Base-by-base conservation (phyloP, 2,113 vertebrate species). In the Eulemur macaco region DNA sequence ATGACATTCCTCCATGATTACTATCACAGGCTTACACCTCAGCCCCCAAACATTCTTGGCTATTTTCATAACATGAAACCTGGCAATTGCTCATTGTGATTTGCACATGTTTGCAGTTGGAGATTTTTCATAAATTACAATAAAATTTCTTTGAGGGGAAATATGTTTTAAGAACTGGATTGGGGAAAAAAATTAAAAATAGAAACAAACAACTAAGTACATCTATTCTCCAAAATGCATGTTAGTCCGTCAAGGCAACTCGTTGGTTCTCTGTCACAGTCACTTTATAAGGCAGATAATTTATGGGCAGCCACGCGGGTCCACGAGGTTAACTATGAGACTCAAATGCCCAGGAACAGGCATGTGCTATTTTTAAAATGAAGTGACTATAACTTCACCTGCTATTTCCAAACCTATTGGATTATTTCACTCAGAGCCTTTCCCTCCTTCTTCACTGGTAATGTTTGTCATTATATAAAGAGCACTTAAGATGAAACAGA, bases 71-170 rank as follows among this genome's bases (percentile, higher is more conserved):
- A 68, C 66, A 71, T 2, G 39, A 82, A 94, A 45, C 25, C 83
- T 66, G 56, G 34, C 7, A 42, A 54, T 77, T 60, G 37, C 39
- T 73, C 42, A 2, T 5, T 56, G 15, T 88, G 74, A 95, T 34
- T 71, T 89, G 37, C 6, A 83, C 27, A 9, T 10, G 0, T 29
- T n/a, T 85, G 12, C 71, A 60, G 68, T 10, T 58, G 29, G 58
- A 88, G 39, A 58, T 66, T 91, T 87, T 95, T 66, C 66, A 82
- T 78, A 68, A 95, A 92, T 80, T 76, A 94, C 3, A 93, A 74
- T n/a, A 58, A 45, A 4, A 39, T 66, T 89, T 64, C 14, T 66
- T 64, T 42, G 37, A 68, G 45, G 23, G 6, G 27, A 58, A 78
- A 68, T 68, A 69, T 84, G 63, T 64, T 91, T 80, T 86, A 74